phyloP scores from a whole-genome alignment of 1,140 invertebrate species.

The Thaumetopoea pityocampa region DNA sequence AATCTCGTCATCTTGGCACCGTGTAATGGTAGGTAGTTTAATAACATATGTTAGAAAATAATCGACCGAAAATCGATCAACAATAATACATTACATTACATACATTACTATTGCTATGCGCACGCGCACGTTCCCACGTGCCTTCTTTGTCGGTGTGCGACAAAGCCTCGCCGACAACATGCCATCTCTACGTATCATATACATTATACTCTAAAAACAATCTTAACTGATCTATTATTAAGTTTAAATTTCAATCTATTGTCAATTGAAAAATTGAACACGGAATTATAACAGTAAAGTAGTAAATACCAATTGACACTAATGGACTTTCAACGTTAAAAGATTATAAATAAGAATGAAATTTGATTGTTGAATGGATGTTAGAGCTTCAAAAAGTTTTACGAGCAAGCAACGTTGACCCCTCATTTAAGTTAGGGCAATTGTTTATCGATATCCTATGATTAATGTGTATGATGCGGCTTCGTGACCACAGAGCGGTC shows the following conservation, averaged over 20 bases:
- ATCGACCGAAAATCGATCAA: conserved; percentile 28
- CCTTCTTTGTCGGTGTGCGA: conserved; percentile 63
- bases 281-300: conserved; percentile 5
- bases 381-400: conserved; percentile 15
- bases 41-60: conserved; percentile 14
- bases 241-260: conserved; percentile 20
- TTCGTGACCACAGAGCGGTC: conserved; percentile 47
- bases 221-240: conserved; percentile 7
- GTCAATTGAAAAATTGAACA: conserved; percentile 23
- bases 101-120: conserved; percentile 38
- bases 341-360: conserved; percentile 6
- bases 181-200: conserved; percentile 21
- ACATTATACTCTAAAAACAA: conserved; percentile 11
- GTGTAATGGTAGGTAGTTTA: conserved; percentile 1
- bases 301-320: conserved; percentile 1
- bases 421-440: conserved; percentile 69
- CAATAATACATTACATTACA: conserved; percentile 40
- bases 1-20: conserved; percentile 6
- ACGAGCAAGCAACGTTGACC: conserved; percentile 40
- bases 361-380: conserved; percentile 2
- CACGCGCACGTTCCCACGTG: conserved; percentile 68
- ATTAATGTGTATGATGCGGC: conserved; percentile 50
- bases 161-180: conserved; percentile 58
- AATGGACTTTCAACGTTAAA: conserved; percentile 16
- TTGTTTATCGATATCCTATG: conserved; percentile 70